phyloP scores from a whole-genome alignment of 2,888 invertebrate genomes.

The Heliconius cydno region DNA sequence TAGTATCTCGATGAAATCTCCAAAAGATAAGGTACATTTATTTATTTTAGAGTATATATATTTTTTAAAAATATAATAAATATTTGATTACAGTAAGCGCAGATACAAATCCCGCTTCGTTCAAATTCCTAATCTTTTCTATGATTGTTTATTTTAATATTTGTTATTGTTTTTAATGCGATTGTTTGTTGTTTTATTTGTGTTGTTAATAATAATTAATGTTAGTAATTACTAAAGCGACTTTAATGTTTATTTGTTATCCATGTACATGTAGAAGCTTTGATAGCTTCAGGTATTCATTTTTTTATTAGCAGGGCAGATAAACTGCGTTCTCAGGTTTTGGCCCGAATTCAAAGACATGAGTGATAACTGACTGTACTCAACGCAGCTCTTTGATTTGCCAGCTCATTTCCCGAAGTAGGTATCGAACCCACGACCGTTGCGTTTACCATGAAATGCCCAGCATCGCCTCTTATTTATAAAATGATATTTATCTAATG shows the following conservation, averaged over 20 bases:
- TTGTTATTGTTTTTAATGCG: slow-evolving; percentile 4
- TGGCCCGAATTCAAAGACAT: not conserved
- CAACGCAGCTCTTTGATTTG: not conserved
- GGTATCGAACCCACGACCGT: not conserved
- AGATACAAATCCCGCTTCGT: not conserved
- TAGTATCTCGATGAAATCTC: slow-evolving; percentile 56
- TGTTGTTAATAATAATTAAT: not conserved
- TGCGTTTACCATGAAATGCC: not conserved
- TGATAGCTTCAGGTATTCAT: not conserved
- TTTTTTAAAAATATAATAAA: not conserved
- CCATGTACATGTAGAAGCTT: not conserved
- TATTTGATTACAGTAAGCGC: too few relatives aligned
- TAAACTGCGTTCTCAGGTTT: not conserved
- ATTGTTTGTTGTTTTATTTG: not conserved
- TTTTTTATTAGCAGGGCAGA: not conserved
- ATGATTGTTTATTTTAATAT: not conserved
- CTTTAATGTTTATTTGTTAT: not conserved
- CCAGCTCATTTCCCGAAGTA: not conserved
- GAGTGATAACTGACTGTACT: not conserved
- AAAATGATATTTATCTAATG: too few relatives aligned
- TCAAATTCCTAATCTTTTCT: not conserved
- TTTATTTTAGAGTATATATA: slow-evolving; percentile 6
- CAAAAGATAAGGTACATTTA: slow-evolving; percentile 59
- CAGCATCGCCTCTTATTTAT: too few relatives aligned
- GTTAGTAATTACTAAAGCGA: slow-evolving; percentile 2